These are phyloP conservation scores for Athalia cordata DNA, from an alignment of 2,888 invertebrate species.

Conservation along the genomic window DNA sequence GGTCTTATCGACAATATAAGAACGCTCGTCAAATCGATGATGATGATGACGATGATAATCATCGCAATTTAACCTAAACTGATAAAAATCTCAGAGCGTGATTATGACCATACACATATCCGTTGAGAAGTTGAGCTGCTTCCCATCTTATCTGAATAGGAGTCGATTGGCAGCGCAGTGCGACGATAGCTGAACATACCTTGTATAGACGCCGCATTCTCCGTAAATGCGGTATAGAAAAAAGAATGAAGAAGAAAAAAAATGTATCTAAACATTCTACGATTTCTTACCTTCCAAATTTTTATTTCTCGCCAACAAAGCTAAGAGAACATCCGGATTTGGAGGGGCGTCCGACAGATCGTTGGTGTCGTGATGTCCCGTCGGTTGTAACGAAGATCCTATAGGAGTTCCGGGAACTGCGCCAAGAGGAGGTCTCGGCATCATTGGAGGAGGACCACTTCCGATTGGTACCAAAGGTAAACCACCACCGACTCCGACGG, in stretches of 20 bases:
- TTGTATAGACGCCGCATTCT: background rate
- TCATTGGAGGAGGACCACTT: conserved; percentile 60
- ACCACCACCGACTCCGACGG: conserved; percentile 39
- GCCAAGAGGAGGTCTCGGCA: conserved; percentile 62
- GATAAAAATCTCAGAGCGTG: background rate
- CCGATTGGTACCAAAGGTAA: conserved; percentile 57
- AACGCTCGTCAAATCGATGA: background rate
- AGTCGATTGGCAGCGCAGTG: background rate
- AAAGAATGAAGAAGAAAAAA: background rate
- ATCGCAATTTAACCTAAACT: background rate
- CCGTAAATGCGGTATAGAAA: background rate
- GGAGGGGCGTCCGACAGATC: conserved; percentile 76
- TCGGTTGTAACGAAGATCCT: conserved; percentile 70
- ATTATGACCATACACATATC: background rate
- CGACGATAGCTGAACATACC: background rate
- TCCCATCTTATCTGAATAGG: background rate
- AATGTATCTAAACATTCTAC: no score
- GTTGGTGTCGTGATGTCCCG: conserved; percentile 52
- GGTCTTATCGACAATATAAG: conserved; percentile 33
- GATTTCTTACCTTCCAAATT: conserved; percentile 87
- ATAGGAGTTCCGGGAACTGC: conserved; percentile 53
- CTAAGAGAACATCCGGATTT: conserved; percentile 89
- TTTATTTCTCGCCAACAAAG: conserved; percentile 90
- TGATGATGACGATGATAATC: background rate
- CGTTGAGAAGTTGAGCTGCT: background rate